Percentiles rank a stretch among this genome's conserved stretches.
Conservation (phyloP, 2,888 invertebrate genomes). For the Axea sp. region DNA sequence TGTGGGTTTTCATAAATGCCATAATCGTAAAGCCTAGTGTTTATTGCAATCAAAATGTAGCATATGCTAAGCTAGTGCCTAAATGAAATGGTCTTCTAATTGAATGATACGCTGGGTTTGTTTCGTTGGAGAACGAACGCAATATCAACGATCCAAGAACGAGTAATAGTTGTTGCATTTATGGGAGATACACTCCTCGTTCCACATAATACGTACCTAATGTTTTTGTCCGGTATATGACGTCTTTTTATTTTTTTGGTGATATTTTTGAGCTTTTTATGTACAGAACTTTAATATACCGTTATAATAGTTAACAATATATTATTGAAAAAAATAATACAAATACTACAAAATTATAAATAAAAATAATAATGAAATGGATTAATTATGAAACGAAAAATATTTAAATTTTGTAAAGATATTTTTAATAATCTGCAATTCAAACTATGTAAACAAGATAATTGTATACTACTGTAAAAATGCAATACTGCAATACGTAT, state of each 20-base stretch:
- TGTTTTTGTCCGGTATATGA: background rate
- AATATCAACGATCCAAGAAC: constrained; percentile 37
- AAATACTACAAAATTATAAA: too few species aligned
- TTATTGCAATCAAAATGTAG: constrained; percentile 17
- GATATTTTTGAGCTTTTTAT: too few species aligned
- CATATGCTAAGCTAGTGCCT: constrained; percentile 29
- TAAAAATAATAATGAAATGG: too few species aligned
- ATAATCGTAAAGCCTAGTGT: constrained; percentile 31
- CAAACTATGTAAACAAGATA: too few species aligned
- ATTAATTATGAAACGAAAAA: too few species aligned
- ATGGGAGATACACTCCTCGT: constrained; percentile 1
- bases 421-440: too few species aligned
- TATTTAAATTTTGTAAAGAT: too few species aligned
- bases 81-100: constrained; percentile 44
- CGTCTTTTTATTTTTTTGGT: constrained; percentile 4
- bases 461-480: too few species aligned
- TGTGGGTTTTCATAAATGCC: constrained; percentile 25
- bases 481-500: too few species aligned
- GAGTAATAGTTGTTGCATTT: constrained; percentile 11
- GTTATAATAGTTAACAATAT: too few species aligned
- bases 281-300: too few species aligned
- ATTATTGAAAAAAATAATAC: too few species aligned
- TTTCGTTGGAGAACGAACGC: constrained; percentile 39
- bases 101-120: constrained; percentile 42
- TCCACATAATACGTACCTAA: constrained; percentile 6